Percentiles rank a stretch among this genome's conserved stretches.
These are phyloP conservation scores for Microcebus jonahi DNA, from an alignment of 2,113 vertebrate species.

Conservation along the genomic window DNA sequence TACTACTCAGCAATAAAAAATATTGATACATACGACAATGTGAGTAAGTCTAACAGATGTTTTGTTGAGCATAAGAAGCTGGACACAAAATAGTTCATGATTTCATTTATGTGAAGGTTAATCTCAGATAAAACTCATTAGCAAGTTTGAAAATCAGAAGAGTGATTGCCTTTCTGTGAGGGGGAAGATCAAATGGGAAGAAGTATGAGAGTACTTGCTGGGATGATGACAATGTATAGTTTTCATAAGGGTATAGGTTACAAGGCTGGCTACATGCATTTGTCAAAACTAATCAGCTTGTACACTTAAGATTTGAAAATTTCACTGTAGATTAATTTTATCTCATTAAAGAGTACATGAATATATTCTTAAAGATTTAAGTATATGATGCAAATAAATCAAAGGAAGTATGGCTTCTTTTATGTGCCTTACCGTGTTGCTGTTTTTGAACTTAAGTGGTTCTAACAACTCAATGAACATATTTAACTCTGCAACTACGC, in stretches of 20 bases:
- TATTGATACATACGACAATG: not conserved
- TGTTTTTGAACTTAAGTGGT: conserved; percentile 79
- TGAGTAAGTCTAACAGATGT: not conserved
- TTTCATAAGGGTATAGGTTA: not conserved
- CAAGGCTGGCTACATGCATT: not conserved
- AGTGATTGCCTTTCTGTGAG: not conserved
- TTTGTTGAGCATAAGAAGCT: not conserved
- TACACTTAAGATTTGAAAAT: not conserved
- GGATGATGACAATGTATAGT: not conserved
- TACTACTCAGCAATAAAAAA: not conserved
- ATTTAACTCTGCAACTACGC: conserved; percentile 77
- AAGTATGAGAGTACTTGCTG: not conserved
- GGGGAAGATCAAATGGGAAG: not conserved
- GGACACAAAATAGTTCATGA: not conserved
- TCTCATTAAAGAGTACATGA: not conserved
- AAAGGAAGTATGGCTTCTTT: not conserved
- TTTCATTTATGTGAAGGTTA: not conserved
- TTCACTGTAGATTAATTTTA: not conserved
- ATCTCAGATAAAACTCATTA: not conserved
- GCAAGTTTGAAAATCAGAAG: not conserved
- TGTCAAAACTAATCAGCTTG: not conserved
- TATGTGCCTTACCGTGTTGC: conserved; percentile 60
- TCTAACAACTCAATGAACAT: conserved; percentile 79
- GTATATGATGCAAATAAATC: not conserved
- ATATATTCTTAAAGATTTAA: not conserved